Percentiles rank a stretch among this genome's conserved stretches.
Conservation (phyloP, 2,797 vertebrate species). For the Neosilurus hyrtlii region DNA sequence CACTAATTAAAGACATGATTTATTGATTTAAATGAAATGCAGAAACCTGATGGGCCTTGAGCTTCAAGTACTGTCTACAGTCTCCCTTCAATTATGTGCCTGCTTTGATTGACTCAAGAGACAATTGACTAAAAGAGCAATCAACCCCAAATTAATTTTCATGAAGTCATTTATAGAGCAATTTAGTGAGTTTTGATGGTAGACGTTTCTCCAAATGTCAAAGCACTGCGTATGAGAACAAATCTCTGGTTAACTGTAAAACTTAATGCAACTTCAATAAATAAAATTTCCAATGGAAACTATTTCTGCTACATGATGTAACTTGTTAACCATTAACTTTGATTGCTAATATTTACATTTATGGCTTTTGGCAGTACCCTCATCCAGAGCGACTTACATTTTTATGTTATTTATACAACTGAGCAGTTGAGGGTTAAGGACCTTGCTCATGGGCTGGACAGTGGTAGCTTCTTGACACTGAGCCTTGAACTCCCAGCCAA, state of each 20-base stretch:
- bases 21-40: background rate
- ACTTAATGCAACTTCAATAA: too few relatives aligned
- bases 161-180: background rate
- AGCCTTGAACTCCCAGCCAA: background rate
- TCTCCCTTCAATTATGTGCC: background rate
- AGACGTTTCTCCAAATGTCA: too few relatives aligned
- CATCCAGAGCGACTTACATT: too few relatives aligned
- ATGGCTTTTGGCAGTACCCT: too few relatives aligned
- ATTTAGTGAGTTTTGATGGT: background rate
- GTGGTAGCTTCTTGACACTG: too few relatives aligned
- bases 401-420: too few relatives aligned
- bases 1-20: constrained; percentile 17
- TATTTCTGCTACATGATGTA: background rate
- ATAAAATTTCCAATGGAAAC: background rate
- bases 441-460: too few relatives aligned
- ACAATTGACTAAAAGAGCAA: background rate
- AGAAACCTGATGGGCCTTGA: background rate
- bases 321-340: background rate
- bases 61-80: background rate
- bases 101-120: background rate
- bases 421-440: too few relatives aligned
- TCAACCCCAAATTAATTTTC: background rate
- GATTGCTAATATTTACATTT: background rate
- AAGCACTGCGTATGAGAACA: background rate
- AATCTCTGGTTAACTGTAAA: background rate